Conservation (phyloP, 2,888 invertebrate genomes). For the Caenorhabditis macrosperma region DNA sequence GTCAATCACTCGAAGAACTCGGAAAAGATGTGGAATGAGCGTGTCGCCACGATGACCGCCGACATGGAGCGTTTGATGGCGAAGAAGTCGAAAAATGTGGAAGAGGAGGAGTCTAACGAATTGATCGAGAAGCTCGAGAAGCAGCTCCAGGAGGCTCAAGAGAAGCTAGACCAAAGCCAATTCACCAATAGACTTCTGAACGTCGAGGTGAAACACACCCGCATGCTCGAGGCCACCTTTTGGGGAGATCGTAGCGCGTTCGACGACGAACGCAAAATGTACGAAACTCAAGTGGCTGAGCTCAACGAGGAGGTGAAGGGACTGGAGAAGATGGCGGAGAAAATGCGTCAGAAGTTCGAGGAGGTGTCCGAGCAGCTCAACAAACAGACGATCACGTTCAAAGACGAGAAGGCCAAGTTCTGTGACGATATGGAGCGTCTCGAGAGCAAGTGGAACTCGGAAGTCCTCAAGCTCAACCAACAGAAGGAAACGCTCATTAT, state of each 20-base stretch:
- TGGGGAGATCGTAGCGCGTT: not conserved
- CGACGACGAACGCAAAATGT: not conserved
- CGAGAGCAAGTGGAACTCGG: slow-evolving; percentile 33
- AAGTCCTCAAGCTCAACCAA: slow-evolving; percentile 3
- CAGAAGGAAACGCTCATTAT: not conserved
- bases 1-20: slow-evolving; percentile 31
- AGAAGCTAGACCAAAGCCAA: not conserved
- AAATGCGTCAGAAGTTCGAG: not conserved
- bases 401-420: slow-evolving; percentile 39
- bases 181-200: not conserved
- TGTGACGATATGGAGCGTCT: slow-evolving; percentile 36
- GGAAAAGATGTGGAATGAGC: slow-evolving; percentile 7
- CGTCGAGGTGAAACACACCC: not conserved
- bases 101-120: not conserved
- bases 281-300: not conserved
- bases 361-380: slow-evolving; percentile 15
- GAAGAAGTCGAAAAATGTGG: not conserved
- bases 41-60: not conserved
- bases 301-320: slow-evolving; percentile 1
- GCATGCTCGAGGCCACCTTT: not conserved
- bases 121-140: not conserved
- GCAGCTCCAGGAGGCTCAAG: not conserved
- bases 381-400: slow-evolving; percentile 13
- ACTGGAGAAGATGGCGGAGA: slow-evolving; percentile 1
- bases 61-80: not conserved